A percentile compares a stretch with the other conserved stretches of the same genome.
Conservation (phyloP, 2,888 invertebrate genomes). For the Steromphala cineraria region DNA sequence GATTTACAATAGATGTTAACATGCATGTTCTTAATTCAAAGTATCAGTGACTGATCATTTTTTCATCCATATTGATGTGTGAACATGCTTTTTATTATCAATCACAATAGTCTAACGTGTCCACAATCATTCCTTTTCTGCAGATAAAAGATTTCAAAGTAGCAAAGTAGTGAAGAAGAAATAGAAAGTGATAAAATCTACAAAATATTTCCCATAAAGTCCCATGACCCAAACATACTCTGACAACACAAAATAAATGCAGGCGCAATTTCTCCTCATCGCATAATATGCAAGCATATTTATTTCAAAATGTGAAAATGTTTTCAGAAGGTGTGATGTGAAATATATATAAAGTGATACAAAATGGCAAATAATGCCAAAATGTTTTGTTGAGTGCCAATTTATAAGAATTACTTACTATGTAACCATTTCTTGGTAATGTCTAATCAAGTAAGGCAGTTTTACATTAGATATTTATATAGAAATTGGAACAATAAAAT, state of each 20-base stretch:
- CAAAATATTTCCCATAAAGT: too few species aligned
- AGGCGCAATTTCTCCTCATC: neutral
- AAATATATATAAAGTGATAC: neutral
- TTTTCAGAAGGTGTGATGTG: neutral
- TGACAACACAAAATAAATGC: neutral
- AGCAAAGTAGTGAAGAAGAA: neutral
- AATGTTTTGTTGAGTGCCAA: neutral
- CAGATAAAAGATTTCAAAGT: neutral
- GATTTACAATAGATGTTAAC: neutral
- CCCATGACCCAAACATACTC: too few species aligned
- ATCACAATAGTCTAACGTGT: too few species aligned
- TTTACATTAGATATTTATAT: neutral
- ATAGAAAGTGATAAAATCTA: too few species aligned
- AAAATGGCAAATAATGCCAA: neutral
- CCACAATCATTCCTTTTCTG: too few species aligned
- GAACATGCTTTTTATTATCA: too few species aligned
- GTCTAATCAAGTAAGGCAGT: neutral
- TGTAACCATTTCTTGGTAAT: conserved; percentile 1
- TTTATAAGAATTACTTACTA: neutral
- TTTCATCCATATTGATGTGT: too few species aligned
- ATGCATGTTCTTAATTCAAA: neutral
- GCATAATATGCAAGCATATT: neutral
- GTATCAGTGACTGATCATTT: neutral
- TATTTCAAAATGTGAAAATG: neutral
- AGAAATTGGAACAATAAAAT: neutral